Percentiles rank a stretch among this genome's conserved stretches.
Evolutionary conservation across 2,797 vertebrate genomes (phyloP).

Genomic region (Clarias fuscus): DNA sequence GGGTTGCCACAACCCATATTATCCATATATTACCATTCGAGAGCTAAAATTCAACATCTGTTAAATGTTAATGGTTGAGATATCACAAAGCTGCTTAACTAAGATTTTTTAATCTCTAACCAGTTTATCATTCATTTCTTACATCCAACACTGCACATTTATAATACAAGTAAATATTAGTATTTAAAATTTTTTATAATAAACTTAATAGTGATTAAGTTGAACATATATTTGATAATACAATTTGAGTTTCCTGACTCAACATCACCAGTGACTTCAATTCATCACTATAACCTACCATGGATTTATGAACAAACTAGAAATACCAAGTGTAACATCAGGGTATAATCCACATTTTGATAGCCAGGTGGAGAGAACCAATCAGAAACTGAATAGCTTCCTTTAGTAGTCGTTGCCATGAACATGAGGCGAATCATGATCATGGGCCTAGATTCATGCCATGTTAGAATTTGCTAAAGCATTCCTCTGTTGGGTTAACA

Average conservation of each 20-base stretch:
- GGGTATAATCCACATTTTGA: neutral
- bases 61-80: too few species aligned
- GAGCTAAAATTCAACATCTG: too few species aligned
- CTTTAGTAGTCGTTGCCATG: neutral
- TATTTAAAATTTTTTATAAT: too few species aligned
- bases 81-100: too few species aligned
- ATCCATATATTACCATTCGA: too few species aligned
- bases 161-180: too few species aligned
- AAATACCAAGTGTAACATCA: neutral
- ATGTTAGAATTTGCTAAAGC: neutral
- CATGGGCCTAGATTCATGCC: neutral
- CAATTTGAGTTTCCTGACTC: neutral
- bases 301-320: neutral
- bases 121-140: too few species aligned
- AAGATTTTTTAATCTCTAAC: too few species aligned
- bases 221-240: neutral
- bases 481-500: neutral
- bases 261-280: neutral
- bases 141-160: too few species aligned
- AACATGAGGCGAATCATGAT: too few species aligned
- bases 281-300: neutral
- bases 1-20: too few species aligned
- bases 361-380: neutral
- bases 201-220: neutral
- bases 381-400: neutral